phyloP scores from a whole-genome alignment of 1,140 invertebrate genomes.

The Eupristina koningsbergeri region DNA sequence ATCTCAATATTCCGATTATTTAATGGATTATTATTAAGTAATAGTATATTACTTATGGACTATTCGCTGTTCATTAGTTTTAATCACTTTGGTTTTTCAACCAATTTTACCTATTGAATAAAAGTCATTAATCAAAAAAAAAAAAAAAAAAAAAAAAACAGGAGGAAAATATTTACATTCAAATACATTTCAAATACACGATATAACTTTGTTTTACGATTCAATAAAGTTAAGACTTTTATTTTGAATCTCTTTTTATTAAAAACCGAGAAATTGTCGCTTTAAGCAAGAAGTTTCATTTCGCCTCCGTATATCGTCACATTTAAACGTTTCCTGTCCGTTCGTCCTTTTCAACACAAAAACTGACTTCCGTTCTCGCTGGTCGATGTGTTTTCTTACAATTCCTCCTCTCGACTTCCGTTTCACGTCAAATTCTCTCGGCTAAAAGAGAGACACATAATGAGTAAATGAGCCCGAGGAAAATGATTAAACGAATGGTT shows the following conservation, averaged over 20 bases:
- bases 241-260: not conserved
- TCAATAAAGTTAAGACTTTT: not conserved
- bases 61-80: too few species aligned
- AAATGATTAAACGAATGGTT: not conserved
- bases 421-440: not conserved
- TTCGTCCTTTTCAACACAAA: slow-evolving; percentile 3
- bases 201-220: not conserved
- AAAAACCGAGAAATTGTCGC: not conserved
- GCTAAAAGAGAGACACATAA: not conserved
- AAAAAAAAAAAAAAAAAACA: too few species aligned
- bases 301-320: slow-evolving; percentile 17
- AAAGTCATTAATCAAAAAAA: too few species aligned
- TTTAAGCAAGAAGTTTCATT: not conserved
- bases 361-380: slow-evolving; percentile 11
- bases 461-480: not conserved
- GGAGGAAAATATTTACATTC: too few species aligned
- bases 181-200: too few species aligned
- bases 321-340: slow-evolving; percentile 32
- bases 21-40: too few species aligned
- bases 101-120: too few species aligned
- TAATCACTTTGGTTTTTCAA: too few species aligned
- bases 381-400: slow-evolving; percentile 20
- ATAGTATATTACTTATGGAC: too few species aligned
- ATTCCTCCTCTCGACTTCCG: slow-evolving; percentile 15
- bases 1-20: too few species aligned